Evolutionary conservation across 2,797 vertebrate species (phyloP).

Genomic region (Fundulus diaphanus): DNA sequence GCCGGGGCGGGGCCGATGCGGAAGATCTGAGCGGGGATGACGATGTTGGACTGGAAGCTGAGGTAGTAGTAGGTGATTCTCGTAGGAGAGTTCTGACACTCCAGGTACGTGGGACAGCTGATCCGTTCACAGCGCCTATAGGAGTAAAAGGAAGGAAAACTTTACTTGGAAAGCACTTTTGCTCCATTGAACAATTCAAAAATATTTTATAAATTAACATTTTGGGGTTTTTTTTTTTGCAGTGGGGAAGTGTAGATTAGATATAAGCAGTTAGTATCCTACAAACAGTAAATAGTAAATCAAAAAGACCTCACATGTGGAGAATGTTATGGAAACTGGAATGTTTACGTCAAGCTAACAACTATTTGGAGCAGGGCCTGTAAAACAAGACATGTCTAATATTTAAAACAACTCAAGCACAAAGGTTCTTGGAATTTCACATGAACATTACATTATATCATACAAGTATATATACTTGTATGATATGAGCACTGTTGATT

Average conservation of each 20-base stretch:
- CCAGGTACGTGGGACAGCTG: constrained; percentile 86
- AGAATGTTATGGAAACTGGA: background rate
- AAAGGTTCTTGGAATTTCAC: too few relatives aligned
- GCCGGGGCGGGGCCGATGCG: constrained; percentile 94
- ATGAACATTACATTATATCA: too few relatives aligned
- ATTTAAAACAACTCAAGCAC: background rate
- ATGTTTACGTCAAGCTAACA: background rate
- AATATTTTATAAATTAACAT: background rate
- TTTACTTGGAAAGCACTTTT: background rate
- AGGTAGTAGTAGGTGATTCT: constrained; percentile 95
- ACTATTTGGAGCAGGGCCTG: background rate
- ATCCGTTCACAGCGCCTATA: constrained; percentile 91
- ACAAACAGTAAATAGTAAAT: background rate
- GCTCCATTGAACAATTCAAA: background rate
- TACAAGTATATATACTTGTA: background rate
- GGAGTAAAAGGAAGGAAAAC: background rate
- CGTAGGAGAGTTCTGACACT: constrained; percentile 90
- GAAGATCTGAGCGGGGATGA: constrained; percentile 95
- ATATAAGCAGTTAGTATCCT: background rate
- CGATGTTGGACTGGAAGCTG: constrained; percentile 92
- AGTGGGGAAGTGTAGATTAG: background rate
- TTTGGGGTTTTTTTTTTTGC: background rate
- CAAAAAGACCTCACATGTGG: background rate
- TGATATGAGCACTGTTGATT: too few relatives aligned
- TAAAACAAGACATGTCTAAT: background rate